A percentile compares a stretch with the other conserved stretches of the same genome.
phyloP scores from a whole-genome alignment of 1,140 invertebrate genomes.

The Formica exsecta region DNA sequence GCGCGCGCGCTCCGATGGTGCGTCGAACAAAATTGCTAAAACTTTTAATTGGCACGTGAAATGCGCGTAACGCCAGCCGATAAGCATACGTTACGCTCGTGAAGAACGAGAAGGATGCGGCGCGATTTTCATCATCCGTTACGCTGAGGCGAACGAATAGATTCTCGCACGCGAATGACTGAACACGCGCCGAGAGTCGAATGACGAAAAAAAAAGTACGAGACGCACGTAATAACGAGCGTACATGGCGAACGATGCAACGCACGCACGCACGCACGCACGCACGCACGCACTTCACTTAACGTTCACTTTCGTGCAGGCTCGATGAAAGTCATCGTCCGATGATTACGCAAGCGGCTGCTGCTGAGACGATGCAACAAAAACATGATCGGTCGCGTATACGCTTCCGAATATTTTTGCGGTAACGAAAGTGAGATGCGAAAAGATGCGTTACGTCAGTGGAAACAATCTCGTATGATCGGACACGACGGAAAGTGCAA shows the following conservation, averaged over 20 bases:
- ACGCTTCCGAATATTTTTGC: constrained; percentile 44
- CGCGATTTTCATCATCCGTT: constrained; percentile 22
- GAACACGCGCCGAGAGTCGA: not conserved
- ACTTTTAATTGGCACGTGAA: constrained; percentile 62
- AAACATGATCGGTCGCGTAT: constrained; percentile 33
- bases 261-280: not conserved
- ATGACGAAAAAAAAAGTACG: not conserved
- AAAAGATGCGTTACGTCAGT: constrained; percentile 33
- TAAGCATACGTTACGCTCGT: constrained; percentile 11
- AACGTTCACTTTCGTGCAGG: constrained; percentile 40
- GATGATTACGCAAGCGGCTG: constrained; percentile 19
- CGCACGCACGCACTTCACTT: not conserved
- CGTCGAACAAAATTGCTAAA: constrained; percentile 23
- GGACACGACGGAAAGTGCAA: not conserved
- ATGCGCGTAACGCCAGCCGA: not conserved
- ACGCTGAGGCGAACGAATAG: not conserved
- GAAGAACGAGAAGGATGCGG: not conserved
- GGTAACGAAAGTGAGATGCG: constrained; percentile 24
- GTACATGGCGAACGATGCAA: not conserved
- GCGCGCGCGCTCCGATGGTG: not conserved
- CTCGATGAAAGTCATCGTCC: constrained; percentile 27
- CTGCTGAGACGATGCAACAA: not conserved
- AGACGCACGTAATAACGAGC: not conserved
- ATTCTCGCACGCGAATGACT: constrained; percentile 23
- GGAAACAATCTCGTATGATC: not conserved